Evolutionary conservation across 2,888 invertebrate genomes (phyloP), one percentile per base, ranked within the genome.

Genomic region (Zele albiditarsus): DNA sequence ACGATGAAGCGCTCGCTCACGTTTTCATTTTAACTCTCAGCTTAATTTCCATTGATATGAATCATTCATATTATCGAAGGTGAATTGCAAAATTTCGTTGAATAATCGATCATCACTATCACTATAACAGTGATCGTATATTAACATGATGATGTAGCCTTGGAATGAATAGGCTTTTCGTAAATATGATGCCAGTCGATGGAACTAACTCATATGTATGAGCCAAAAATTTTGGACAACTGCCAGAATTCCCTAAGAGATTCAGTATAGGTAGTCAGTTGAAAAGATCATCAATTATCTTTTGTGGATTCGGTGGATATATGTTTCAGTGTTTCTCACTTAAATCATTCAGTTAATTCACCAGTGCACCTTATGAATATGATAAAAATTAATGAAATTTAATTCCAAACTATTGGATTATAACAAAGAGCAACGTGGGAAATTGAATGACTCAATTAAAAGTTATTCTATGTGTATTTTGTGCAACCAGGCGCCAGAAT

Each of bases 361-460:
- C 58, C 69, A 53, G 46, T 58, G 23, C 46, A 42, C 60, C 25
- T 23, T 49, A 49, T 58, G 49, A 28, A 62, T 69, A 72, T 58
- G 53, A n/a, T 8, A 12, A 68, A 69, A 10, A 14, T 20, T 12
- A 0, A 33, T 31, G 16, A 20, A 69, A 69, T 57, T 28, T 10
- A 49, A 0, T 28, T n/a, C 20, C n/a, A 8, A 38, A 63, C 16
- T 14, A 27, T 27, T 27, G 60, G 10, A 16, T 27, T 27, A 27
- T 60, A 27, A 60, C n/a, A 49, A 67, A 67, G 27, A 27, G 14
- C 42, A 38, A 46, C 4, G 33, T 53, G 10, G 74, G 73, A 82
- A 82, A 82, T 82, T 82, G 82, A 81, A 85, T 81, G 82, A 84
- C 78, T 82, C 83, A 85, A 86, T 85, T 85, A 84, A 84, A 85